Evolutionary conservation across 2,888 invertebrate species (phyloP).

Genomic region (Drosophila ustulata): DNA sequence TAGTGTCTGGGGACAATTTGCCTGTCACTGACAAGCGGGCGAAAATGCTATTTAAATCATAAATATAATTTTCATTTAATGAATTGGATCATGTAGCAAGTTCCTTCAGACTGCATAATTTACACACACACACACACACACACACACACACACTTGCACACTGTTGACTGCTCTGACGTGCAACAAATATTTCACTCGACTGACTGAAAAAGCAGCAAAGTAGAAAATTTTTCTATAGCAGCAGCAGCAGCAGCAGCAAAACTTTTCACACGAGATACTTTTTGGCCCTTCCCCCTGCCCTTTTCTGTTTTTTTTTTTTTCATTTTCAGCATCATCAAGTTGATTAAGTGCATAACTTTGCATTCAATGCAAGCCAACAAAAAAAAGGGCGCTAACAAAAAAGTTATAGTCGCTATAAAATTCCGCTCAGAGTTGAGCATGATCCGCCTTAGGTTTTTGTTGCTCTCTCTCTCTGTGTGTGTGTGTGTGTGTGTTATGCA

Average conservation of each 20-base stretch:
- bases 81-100: slow-evolving; percentile 67
- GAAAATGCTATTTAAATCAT: slow-evolving; percentile 75
- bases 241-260: slow-evolving; percentile 26
- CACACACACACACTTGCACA: slow-evolving; percentile 6
- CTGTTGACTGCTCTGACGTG: slow-evolving; percentile 38
- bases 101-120: slow-evolving; percentile 34
- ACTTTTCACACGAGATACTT: slow-evolving; percentile 49
- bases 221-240: slow-evolving; percentile 47
- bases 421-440: neutral
- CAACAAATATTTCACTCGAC: slow-evolving; percentile 66
- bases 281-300: neutral
- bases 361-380: slow-evolving; percentile 35
- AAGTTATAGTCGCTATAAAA: neutral
- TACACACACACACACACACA: slow-evolving; percentile 14
- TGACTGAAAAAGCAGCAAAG: slow-evolving; percentile 67
- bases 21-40: slow-evolving; percentile 26
- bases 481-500: slow-evolving; percentile 33
- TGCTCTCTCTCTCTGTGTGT: neutral
- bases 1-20: slow-evolving; percentile 7
- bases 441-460: neutral
- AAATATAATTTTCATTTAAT: slow-evolving; percentile 77
- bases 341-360: slow-evolving; percentile 70
- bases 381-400: neutral
- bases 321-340: slow-evolving; percentile 52
- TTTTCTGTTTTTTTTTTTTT: no score